These are phyloP conservation scores for Tapirus terrestris DNA, from an alignment of 2,113 vertebrate species.

Conservation along the genomic window DNA sequence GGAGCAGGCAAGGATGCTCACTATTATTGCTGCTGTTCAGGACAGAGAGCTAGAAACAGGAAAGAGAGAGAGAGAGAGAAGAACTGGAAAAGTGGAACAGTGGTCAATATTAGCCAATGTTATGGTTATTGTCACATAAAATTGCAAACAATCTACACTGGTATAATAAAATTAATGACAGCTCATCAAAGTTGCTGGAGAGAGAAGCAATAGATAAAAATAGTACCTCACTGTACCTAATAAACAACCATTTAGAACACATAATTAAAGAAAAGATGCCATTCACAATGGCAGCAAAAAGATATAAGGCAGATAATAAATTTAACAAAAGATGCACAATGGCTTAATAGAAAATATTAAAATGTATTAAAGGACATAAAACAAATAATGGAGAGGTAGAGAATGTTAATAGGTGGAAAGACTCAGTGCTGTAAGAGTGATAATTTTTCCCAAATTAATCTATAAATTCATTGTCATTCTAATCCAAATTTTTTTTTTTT, in stretches of 20 bases:
- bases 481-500: neutral
- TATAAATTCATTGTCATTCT: neutral
- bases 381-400: neutral
- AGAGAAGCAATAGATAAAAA: neutral
- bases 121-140: neutral
- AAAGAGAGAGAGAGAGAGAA: neutral
- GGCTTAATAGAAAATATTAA: conserved; percentile 26
- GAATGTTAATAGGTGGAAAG: neutral
- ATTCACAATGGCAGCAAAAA: neutral
- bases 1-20: neutral
- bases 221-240: neutral
- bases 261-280: neutral
- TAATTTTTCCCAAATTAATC: neutral
- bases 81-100: neutral
- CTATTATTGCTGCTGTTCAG: neutral
- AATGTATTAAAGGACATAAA: neutral
- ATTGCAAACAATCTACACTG: neutral
- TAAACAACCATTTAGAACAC: neutral
- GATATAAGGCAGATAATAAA: neutral
- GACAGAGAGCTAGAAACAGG: neutral
- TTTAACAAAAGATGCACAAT: neutral
- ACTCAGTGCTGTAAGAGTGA: neutral
- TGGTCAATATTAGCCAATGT: neutral
- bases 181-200: neutral
- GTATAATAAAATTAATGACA: neutral